Conservation (phyloP, 1,140 invertebrate genomes). For the Chelonus insularis region DNA sequence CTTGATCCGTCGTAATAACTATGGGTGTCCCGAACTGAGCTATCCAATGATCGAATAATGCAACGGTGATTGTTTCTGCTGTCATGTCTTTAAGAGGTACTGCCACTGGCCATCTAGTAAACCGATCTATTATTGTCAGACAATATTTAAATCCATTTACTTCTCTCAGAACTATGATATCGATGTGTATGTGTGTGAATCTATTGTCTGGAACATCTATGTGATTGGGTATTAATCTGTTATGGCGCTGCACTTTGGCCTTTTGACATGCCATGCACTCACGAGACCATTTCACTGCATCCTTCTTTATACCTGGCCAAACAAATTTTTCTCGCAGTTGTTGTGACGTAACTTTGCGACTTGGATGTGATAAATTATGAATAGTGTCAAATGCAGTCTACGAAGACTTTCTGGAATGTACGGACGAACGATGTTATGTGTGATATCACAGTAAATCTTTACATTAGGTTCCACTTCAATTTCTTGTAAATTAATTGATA, state of each 20-base stretch:
- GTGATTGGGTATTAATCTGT: constrained; percentile 9
- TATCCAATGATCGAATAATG: constrained; percentile 46
- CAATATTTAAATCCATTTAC: constrained; percentile 30
- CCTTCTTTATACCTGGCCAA: constrained; percentile 37
- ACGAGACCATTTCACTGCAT: constrained; percentile 27
- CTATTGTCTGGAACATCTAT: constrained; percentile 21
- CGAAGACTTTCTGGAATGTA: constrained; percentile 33
- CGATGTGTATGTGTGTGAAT: constrained; percentile 43
- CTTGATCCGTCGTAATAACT: constrained; percentile 10
- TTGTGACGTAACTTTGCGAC: constrained; percentile 25
- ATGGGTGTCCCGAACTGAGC: constrained; percentile 43
- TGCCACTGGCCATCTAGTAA: constrained; percentile 51
- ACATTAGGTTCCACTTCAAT: constrained; percentile 11
- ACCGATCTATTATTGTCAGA: constrained; percentile 5
- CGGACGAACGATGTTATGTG: constrained; percentile 30
- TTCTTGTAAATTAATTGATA: constrained; percentile 18
- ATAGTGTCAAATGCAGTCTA: constrained; percentile 21
- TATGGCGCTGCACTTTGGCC: constrained; percentile 33
- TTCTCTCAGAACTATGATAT: constrained; percentile 40
- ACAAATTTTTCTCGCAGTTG: constrained; percentile 35
- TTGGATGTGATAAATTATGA: constrained; percentile 37
- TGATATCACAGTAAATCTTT: constrained; percentile 24
- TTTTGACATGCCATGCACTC: constrained; percentile 36
- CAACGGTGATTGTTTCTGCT: constrained; percentile 2
- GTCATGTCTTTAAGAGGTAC: constrained; percentile 38